A percentile compares a stretch with the other conserved stretches of the same genome.
phyloP scores from a whole-genome alignment of 2,888 invertebrate genomes.

The Heliconius sara region DNA sequence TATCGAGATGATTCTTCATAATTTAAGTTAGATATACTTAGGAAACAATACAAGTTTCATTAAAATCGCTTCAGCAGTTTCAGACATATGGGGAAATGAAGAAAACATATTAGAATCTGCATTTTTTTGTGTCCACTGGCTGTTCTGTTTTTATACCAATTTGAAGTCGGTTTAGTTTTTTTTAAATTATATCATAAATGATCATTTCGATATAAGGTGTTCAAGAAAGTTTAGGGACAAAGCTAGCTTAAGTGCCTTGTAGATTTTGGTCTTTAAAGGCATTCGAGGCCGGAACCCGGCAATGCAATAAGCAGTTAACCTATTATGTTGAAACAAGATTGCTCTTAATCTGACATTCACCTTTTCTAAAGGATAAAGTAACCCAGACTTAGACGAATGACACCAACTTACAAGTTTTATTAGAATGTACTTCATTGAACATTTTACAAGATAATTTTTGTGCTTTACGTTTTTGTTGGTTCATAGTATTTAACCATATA shows the following conservation, averaged over 20 bases:
- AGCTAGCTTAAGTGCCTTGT: background rate
- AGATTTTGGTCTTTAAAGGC: constrained; percentile 25
- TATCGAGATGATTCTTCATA: too few species aligned
- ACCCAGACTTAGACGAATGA: constrained; percentile 42
- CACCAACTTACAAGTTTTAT: constrained; percentile 34
- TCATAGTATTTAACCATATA: background rate
- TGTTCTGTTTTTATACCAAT: too few species aligned
- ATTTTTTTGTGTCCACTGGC: too few species aligned
- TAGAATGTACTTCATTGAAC: constrained; percentile 9
- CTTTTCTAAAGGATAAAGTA: constrained; percentile 34
- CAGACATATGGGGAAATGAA: too few species aligned
- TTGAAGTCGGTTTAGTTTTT: background rate
- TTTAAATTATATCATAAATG: background rate
- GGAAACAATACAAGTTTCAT: too few species aligned
- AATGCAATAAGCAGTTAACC: constrained; percentile 39
- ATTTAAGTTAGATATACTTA: too few species aligned
- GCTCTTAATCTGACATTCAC: constrained; percentile 36
- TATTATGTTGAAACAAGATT: constrained; percentile 34
- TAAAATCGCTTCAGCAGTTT: too few species aligned
- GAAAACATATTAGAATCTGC: too few species aligned
- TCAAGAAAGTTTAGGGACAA: constrained; percentile 17
- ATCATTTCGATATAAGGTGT: background rate
- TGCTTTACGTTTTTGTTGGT: background rate
- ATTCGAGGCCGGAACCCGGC: constrained; percentile 22
- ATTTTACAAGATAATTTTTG: background rate